A percentile compares a stretch with the other conserved stretches of the same genome.
Evolutionary conservation across 2,113 vertebrate genomes (phyloP).

Genomic region (Nematolebias whitei): DNA sequence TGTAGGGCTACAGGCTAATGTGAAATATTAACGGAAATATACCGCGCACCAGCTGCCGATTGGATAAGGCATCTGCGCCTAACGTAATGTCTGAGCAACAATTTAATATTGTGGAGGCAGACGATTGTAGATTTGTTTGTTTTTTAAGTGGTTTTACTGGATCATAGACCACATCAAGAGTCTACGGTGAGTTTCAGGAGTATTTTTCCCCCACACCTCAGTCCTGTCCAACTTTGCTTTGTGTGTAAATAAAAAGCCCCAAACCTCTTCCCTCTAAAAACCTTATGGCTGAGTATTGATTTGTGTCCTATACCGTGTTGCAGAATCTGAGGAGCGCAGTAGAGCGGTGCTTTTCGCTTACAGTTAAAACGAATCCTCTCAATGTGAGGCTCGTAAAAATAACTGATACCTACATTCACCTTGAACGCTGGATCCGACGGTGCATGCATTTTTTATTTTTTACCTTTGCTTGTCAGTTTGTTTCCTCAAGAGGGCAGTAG

Average conservation of each 20-base stretch:
- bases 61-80: slow-evolving; percentile 66
- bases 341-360: slow-evolving; percentile 29
- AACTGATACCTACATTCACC: slow-evolving; percentile 39
- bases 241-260: slow-evolving; percentile 39
- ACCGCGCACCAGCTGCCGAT: slow-evolving; percentile 66
- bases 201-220: neutral
- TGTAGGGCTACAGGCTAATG: slow-evolving; percentile 77
- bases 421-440: slow-evolving; percentile 20
- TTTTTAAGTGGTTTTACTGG: slow-evolving; percentile 22
- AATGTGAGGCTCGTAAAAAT: slow-evolving; percentile 45
- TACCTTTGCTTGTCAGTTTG: slow-evolving; percentile 19
- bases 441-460: slow-evolving; percentile 37
- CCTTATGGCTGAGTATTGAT: slow-evolving; percentile 43
- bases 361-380: slow-evolving; percentile 37
- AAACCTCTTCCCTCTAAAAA: slow-evolving; percentile 30
- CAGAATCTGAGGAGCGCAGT: slow-evolving; percentile 36
- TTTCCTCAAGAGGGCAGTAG: slow-evolving; percentile 68
- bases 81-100: slow-evolving; percentile 56
- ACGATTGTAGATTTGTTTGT: slow-evolving; percentile 54
- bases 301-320: slow-evolving; percentile 29
- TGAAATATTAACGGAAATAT: slow-evolving; percentile 76
- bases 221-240: neutral
- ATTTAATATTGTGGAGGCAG: slow-evolving; percentile 55
- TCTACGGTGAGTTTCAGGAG: neutral
- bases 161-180: slow-evolving; percentile 1